Evolutionary conservation across 2,888 invertebrate species (phyloP), one percentile per base, ranked within the genome.

Genomic region (Trissolcus brochymenae): DNA sequence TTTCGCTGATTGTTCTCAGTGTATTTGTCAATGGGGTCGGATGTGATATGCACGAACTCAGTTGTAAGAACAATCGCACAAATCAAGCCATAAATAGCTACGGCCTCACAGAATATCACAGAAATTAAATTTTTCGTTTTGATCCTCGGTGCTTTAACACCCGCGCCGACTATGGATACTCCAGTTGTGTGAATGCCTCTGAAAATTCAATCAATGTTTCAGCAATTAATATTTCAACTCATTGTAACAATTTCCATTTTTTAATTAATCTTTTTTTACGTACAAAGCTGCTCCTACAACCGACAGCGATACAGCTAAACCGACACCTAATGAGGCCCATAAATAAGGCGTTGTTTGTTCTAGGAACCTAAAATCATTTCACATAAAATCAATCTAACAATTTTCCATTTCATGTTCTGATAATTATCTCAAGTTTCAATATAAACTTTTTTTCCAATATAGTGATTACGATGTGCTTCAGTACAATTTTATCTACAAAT

Each of bases 21-120:
- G 16, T 66, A 19, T 0, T 62, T 64, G 40, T 16, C 4, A 1
- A 73, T 43, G 2, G 75, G 17, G 0, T 43, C n/a, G 51, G 73
- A 29, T 7, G 59, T 73, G 46, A 88, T 89, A 29, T 81, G 90
- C 79, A 94, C 94, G 83, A 96, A 90, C 89, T 94, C 93, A 81
- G 97, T 97, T 50, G 96, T 96, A 76, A 99, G 92, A 46, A 99
- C 98, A 88, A 99, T 99, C 55, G 99, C 98, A 85, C 98, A 98
- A 86, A 99, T 99, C 80, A 99, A 92, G 29, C 99, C 99, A 90
- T 99, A 99, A 90, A 99, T 99, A 80, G 99, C 99, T 3, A 99
- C 99, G 81, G 99, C 99, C 91, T 99, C 99, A 89, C 99, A 99
- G 92, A 99, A 99, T 90, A 99, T 99, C 84, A 99, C 98, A 61